phyloP scores from a whole-genome alignment of 2,888 invertebrate species.

The Galerucella calmariensis region DNA sequence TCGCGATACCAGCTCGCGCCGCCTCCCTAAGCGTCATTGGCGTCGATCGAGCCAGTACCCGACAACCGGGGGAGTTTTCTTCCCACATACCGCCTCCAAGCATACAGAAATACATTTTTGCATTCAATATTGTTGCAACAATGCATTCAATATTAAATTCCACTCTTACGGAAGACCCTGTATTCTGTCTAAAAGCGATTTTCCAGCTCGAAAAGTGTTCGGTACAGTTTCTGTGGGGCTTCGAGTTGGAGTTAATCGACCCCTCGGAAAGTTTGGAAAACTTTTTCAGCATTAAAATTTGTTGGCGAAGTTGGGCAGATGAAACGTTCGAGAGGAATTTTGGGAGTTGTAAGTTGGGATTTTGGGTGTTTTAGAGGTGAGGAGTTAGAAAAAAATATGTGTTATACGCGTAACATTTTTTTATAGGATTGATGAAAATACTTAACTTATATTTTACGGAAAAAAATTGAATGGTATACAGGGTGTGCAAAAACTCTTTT shows the following conservation, averaged over 20 bases:
- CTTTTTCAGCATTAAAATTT: slow-evolving; percentile 65
- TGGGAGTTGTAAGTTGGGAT: slow-evolving; percentile 39
- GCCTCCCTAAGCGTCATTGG: slow-evolving; percentile 62
- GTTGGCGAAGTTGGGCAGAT: slow-evolving; percentile 63
- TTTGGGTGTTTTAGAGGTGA: slow-evolving; percentile 39
- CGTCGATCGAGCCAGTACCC: slow-evolving; percentile 59
- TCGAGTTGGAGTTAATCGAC: slow-evolving; percentile 64
- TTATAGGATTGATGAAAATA: slow-evolving; percentile 7
- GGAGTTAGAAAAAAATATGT: slow-evolving; percentile 38
- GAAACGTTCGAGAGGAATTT: slow-evolving; percentile 58
- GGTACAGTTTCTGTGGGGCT: slow-evolving; percentile 63
- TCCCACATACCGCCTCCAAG: slow-evolving; percentile 57
- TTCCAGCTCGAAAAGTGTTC: slow-evolving; percentile 49
- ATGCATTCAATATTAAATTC: slow-evolving; percentile 19
- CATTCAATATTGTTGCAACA: slow-evolving; percentile 32
- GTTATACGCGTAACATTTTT: slow-evolving; percentile 27
- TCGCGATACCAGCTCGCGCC: slow-evolving; percentile 62
- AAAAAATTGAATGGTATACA: not conserved
- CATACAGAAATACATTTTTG: slow-evolving; percentile 50
- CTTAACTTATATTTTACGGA: not conserved
- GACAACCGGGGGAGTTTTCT: slow-evolving; percentile 52
- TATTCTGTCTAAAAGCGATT: slow-evolving; percentile 29
- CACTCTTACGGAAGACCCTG: slow-evolving; percentile 31
- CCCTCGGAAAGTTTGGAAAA: slow-evolving; percentile 64
- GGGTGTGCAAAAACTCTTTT: too few relatives aligned